These are phyloP conservation scores for Linnaemya vulpina DNA, from an alignment of 2,888 invertebrate species.

Conservation along the genomic window DNA sequence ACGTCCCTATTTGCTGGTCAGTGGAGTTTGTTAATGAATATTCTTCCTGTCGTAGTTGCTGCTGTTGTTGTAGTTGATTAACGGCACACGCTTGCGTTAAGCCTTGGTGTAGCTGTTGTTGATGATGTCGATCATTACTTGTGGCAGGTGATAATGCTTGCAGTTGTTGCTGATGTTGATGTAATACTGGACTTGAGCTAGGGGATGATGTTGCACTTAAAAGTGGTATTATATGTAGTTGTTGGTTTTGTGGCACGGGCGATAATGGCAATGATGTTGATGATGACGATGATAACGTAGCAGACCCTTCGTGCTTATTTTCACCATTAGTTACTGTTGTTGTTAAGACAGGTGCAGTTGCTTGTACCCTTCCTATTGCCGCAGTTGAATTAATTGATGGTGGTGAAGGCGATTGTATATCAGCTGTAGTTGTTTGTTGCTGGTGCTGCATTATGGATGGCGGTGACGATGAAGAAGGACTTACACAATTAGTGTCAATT, in stretches of 20 bases:
- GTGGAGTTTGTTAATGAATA: constrained; percentile 73
- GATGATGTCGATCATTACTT: constrained; percentile 77
- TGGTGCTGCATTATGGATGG: constrained; percentile 44
- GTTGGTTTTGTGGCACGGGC: constrained; percentile 70
- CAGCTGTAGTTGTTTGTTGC: constrained; percentile 59
- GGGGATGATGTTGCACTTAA: constrained; percentile 72
- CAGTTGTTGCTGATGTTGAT: constrained; percentile 60
- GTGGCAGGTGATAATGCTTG: constrained; percentile 80
- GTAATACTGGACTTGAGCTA: constrained; percentile 67
- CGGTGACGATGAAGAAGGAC: constrained; percentile 78
- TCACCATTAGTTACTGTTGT: constrained; percentile 55
- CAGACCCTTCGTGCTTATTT: constrained; percentile 52
- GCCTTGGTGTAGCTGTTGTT: constrained; percentile 66
- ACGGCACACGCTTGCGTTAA: constrained; percentile 81
- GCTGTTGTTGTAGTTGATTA: constrained; percentile 58
- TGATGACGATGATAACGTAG: constrained; percentile 66
- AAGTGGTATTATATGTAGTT: constrained; percentile 61
- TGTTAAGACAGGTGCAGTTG: constrained; percentile 72
- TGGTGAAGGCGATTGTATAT: constrained; percentile 72
- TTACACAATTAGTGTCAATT: constrained; percentile 82
- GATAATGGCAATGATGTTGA: constrained; percentile 59
- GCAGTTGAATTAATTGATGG: constrained; percentile 67
- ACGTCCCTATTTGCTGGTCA: constrained; percentile 72
- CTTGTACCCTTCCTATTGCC: constrained; percentile 62
- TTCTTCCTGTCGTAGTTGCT: constrained; percentile 58